phyloP scores from a whole-genome alignment of 2,113 vertebrate species.

The Emydura subglobosa region DNA sequence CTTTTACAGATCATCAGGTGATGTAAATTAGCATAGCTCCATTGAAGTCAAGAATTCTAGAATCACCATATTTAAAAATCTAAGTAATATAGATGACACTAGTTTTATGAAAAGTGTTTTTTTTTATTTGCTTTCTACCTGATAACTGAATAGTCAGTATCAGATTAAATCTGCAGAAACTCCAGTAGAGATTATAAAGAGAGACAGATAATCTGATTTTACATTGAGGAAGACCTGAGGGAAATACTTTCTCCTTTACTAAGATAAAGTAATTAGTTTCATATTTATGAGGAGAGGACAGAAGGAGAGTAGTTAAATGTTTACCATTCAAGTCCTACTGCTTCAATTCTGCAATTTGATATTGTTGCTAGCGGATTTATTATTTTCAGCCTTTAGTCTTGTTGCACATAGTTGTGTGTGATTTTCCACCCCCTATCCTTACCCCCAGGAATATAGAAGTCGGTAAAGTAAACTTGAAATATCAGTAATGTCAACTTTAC shows the following conservation, averaged over 20 bases:
- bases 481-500: background rate
- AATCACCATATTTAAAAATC: background rate
- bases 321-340: background rate
- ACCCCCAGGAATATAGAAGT: background rate
- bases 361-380: background rate
- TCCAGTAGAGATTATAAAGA: background rate
- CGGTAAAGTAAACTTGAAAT: slow-evolving; percentile 1
- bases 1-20: background rate
- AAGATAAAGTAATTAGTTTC: background rate
- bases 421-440: background rate
- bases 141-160: background rate
- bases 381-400: background rate
- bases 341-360: background rate
- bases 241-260: background rate
- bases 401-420: background rate
- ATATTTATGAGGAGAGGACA: background rate
- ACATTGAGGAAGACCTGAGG: background rate
- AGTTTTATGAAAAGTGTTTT: background rate
- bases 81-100: background rate
- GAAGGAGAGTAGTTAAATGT: background rate
- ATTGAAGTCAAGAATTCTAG: background rate
- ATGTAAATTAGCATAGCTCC: background rate
- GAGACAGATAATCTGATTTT: background rate
- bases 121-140: background rate
- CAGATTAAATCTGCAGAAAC: background rate